Base-by-base conservation (phyloP, 2,797 vertebrate species). In the Enteromius fasciolatus region DNA sequence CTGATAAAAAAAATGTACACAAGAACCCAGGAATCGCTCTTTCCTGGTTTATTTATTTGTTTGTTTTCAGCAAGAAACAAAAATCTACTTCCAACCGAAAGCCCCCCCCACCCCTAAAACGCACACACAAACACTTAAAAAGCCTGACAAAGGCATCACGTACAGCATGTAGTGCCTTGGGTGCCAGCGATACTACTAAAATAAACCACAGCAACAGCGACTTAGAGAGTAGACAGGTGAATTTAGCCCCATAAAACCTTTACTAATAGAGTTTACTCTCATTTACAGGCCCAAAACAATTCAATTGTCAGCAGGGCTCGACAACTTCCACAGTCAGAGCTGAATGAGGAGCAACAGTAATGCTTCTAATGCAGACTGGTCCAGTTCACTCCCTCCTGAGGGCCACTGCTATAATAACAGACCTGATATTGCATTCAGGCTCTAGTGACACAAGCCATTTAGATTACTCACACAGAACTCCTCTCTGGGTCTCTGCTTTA, bases 271-370 rank as follows among this genome's bases (percentile, higher is more conserved):
- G 68, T 89, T 93, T 91, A 76, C 84, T 63, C 88, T 90, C 70
- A 83, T 92, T 89, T 87, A 88, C 87, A 84, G 80, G 86, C 88
- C 86, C 84, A 89, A 87, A 90, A 84, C 83, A 87, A 90, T 89
- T 84, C 85, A 86, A 85, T 87, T 90, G 91, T 87, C 86, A 83
- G 66, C 76, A 83, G 82, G 33, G 6, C 57, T 82, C 77, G 90
- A 88, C 87, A 88, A 87, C 82, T 81, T 82, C 73, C 39, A 75
- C 44, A 85, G 82, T 70, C 33, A 66, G 69, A 78, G 69, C 84
- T 83, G 84, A 88, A 87, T 86, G 61, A 88, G 52, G 75, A 88
- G 74, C 78, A 83, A 78, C 86, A 84, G 52, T 86, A 87, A 87
- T 90, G 76, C 67, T 83, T 83, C 84, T 86, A 89, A 90, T 88